Conservation (phyloP, 2,888 invertebrate species). For the Parnassius glacialis region DNA sequence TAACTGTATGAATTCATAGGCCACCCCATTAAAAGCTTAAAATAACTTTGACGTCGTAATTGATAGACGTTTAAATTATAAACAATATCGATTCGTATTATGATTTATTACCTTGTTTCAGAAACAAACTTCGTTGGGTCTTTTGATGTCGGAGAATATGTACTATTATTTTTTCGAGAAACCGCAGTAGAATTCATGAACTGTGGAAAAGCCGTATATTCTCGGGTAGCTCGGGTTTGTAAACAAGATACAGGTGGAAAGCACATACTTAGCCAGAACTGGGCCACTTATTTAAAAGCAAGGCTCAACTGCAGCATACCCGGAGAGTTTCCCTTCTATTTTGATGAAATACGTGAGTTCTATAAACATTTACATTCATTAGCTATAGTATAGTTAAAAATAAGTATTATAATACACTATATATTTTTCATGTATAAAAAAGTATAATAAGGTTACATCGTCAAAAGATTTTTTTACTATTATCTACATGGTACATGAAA, state of each 20-base stretch:
- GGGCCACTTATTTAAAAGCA: constrained; percentile 85
- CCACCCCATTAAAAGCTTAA: not conserved
- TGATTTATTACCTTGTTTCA: constrained; percentile 55
- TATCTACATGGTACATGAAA: too few relatives aligned
- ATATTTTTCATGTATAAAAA: not conserved
- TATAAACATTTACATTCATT: constrained; percentile 12
- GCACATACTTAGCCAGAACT: constrained; percentile 83
- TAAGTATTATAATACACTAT: not conserved
- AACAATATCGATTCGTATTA: constrained; percentile 3
- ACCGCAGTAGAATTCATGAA: constrained; percentile 85
- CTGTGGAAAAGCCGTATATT: constrained; percentile 86
- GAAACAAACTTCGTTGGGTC: constrained; percentile 88
- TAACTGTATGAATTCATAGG: too few relatives aligned
- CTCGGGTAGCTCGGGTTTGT: constrained; percentile 87
- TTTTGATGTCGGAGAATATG: constrained; percentile 84
- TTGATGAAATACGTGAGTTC: constrained; percentile 86
- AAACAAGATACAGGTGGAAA: constrained; percentile 85
- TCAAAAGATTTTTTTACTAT: too few relatives aligned
- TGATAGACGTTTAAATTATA: not conserved
- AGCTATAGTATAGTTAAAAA: too few relatives aligned
- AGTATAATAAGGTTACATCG: too few relatives aligned
- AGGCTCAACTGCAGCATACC: constrained; percentile 86
- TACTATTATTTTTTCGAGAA: constrained; percentile 87
- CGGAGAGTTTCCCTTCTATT: constrained; percentile 87
- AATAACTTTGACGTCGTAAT: constrained; percentile 4